These are phyloP conservation scores for Zeus faber DNA, from an alignment of 2,113 vertebrate species.

Conservation along the genomic window DNA sequence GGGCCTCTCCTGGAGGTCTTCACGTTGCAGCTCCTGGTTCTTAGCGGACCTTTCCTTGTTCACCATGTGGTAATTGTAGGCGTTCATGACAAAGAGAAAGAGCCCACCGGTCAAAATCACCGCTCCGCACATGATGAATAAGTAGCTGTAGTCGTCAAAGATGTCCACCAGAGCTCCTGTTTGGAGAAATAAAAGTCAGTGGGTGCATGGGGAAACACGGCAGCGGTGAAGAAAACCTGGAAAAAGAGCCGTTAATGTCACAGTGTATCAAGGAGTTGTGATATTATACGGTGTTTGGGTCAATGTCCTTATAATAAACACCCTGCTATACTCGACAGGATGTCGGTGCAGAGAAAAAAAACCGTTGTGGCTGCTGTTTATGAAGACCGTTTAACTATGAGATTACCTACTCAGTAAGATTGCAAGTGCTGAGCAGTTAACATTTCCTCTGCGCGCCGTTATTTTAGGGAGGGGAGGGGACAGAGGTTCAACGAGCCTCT, in stretches of 20 bases:
- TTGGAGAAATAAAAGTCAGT: conserved; percentile 31
- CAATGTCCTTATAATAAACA: too few relatives aligned
- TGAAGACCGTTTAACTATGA: too few relatives aligned
- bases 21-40: not conserved
- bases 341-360: too few relatives aligned
- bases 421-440: conserved; percentile 19
- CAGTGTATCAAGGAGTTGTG: too few relatives aligned
- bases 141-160: conserved; percentile 76
- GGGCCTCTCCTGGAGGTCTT: conserved; percentile 29
- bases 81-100: conserved; percentile 81
- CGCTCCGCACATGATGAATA: conserved; percentile 79
- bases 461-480: not conserved
- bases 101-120: conserved; percentile 75
- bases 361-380: too few relatives aligned
- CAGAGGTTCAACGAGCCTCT: not conserved
- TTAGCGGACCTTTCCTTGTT: conserved; percentile 58
- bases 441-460: not conserved
- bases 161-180: conserved; percentile 76
- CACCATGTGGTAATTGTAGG: conserved; percentile 76
- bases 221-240: too few relatives aligned
- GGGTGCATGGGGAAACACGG: too few relatives aligned
- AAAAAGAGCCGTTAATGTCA: too few relatives aligned
- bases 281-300: too few relatives aligned
- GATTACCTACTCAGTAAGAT: conserved; percentile 12
- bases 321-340: too few relatives aligned